phyloP scores from a whole-genome alignment of 1,140 invertebrate genomes.

The Drosophila tsacasi region DNA sequence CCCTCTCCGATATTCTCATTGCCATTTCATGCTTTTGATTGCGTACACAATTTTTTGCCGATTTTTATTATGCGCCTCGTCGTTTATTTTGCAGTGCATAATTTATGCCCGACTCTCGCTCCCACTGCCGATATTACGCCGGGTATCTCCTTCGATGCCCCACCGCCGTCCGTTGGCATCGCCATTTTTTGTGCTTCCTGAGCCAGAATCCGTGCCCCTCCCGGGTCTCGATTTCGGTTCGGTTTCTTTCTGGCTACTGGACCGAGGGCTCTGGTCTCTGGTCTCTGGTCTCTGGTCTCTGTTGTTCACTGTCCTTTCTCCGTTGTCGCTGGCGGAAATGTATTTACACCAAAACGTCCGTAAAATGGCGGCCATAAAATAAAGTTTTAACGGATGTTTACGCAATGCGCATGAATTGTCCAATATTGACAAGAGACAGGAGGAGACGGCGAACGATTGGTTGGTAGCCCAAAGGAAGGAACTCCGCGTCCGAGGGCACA shows the following conservation, averaged over 20 bases:
- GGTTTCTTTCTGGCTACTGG: constrained; percentile 38
- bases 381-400: constrained; percentile 83
- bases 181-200: constrained; percentile 77
- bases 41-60: constrained; percentile 75
- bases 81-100: constrained; percentile 82
- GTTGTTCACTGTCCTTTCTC: constrained; percentile 5
- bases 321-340: constrained; percentile 68
- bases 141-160: constrained; percentile 22
- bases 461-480: constrained; percentile 26
- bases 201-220: constrained; percentile 36
- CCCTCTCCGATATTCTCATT: constrained; percentile 25
- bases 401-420: constrained; percentile 82
- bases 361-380: constrained; percentile 83
- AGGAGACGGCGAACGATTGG: constrained; percentile 64
- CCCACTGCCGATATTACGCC: background rate
- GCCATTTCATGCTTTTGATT: constrained; percentile 73
- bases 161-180: constrained; percentile 53
- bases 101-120: constrained; percentile 63
- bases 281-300: constrained; percentile 6
- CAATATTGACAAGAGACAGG: constrained; percentile 81
- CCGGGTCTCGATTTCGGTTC: constrained; percentile 9
- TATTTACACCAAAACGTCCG: constrained; percentile 80
- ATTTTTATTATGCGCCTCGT: constrained; percentile 75
- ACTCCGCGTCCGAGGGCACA: constrained; percentile 22
- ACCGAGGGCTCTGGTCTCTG: constrained; percentile 15